Conservation (phyloP, 2,113 vertebrate genomes). For the Cheirogaleus medius region DNA sequence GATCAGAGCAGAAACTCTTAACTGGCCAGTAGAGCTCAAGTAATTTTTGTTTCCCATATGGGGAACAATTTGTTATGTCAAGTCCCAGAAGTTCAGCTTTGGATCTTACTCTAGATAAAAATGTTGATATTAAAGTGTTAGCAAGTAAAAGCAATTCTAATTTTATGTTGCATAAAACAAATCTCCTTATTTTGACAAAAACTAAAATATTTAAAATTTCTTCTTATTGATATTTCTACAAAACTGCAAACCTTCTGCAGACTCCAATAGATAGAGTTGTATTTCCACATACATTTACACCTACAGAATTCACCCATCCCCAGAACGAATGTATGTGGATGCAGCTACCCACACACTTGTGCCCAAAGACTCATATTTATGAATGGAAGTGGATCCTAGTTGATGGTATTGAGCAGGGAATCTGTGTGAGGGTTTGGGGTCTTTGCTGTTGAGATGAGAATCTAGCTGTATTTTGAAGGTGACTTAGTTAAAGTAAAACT, state of each 20-base stretch:
- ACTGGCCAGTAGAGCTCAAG: neutral
- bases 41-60: neutral
- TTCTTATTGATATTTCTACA: neutral
- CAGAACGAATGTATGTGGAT: neutral
- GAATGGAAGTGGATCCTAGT: neutral
- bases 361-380: neutral
- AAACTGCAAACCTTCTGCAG: neutral
- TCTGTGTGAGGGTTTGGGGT: neutral
- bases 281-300: neutral
- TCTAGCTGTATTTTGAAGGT: neutral
- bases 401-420: neutral
- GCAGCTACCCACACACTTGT: neutral
- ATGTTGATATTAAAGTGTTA: neutral
- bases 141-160: neutral
- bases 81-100: neutral
- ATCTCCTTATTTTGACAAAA: neutral
- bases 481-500: neutral
- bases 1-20: neutral
- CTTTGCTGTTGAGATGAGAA: neutral
- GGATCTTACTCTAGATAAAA: neutral
- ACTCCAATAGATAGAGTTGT: neutral
- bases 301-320: neutral
- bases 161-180: neutral
- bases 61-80: conserved; percentile 1
- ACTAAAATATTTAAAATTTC: neutral